These are phyloP conservation scores for Heteropelma amictum DNA, from an alignment of 2,888 invertebrate species.

Conservation along the genomic window DNA sequence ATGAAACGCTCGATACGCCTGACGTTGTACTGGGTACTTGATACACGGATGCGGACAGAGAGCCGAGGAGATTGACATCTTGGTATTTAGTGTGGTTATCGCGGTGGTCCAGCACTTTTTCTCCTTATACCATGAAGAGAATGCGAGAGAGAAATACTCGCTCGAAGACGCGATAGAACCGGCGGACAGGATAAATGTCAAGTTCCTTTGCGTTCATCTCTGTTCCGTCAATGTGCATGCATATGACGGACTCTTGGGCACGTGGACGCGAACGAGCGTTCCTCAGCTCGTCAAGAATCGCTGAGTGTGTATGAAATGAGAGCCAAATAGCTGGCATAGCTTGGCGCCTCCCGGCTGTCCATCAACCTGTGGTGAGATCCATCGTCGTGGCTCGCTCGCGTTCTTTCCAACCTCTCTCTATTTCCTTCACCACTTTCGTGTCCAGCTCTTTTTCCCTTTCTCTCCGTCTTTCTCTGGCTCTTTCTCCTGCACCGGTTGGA, in stretches of 20 bases:
- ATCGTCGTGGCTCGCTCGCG: slow-evolving; percentile 48
- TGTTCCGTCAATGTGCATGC: slow-evolving; percentile 25
- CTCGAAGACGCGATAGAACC: slow-evolving; percentile 31
- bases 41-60: slow-evolving; percentile 38
- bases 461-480: slow-evolving; percentile 23
- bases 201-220: slow-evolving; percentile 27
- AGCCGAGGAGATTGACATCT: slow-evolving; percentile 63
- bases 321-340: slow-evolving; percentile 72
- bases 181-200: slow-evolving; percentile 12
- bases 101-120: slow-evolving; percentile 46
- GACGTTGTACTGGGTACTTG: slow-evolving; percentile 39
- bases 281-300: slow-evolving; percentile 39
- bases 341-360: slow-evolving; percentile 73
- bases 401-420: slow-evolving; percentile 51
- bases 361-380: slow-evolving; percentile 62
- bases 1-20: slow-evolving; percentile 27
- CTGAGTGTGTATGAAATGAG: slow-evolving; percentile 62
- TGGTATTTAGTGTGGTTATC: slow-evolving; percentile 64
- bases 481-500: slow-evolving; percentile 19
- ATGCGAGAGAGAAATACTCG: slow-evolving; percentile 49
- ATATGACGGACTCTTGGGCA: slow-evolving; percentile 39
- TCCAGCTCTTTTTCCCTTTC: slow-evolving; percentile 22
- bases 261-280: slow-evolving; percentile 49
- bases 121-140: slow-evolving; percentile 27
- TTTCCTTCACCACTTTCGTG: slow-evolving; percentile 13